phyloP scores from a whole-genome alignment of 2,888 invertebrate genomes.

The Plebejus argus region DNA sequence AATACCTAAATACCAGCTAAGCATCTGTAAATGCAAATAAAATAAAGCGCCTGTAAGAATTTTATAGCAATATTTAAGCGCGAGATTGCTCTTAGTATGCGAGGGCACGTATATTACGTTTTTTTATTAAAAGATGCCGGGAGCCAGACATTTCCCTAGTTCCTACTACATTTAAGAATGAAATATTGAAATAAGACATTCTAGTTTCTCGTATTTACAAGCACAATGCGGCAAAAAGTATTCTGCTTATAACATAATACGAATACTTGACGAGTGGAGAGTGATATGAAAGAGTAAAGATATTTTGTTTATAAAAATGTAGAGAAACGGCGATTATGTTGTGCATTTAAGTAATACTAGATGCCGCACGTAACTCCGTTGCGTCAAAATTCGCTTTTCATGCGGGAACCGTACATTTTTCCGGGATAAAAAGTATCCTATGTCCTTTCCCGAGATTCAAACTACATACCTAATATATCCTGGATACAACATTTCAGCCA shows the following conservation, averaged over 20 bases:
- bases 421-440: too few relatives aligned
- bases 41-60: conserved; percentile 9
- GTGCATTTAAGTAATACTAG: too few relatives aligned
- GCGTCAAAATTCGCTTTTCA: too few relatives aligned
- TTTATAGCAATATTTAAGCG: conserved; percentile 21
- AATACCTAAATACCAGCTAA: neutral
- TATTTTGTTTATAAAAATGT: neutral
- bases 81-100: conserved; percentile 12
- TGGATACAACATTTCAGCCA: too few relatives aligned
- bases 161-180: neutral
- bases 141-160: neutral
- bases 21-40: neutral
- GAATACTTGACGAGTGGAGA: neutral
- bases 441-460: too few relatives aligned
- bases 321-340: neutral
- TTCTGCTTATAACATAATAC: neutral
- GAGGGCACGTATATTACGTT: neutral
- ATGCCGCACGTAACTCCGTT: too few relatives aligned
- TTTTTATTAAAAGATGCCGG: conserved; percentile 23
- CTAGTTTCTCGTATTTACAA: conserved; percentile 12
- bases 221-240: conserved; percentile 1
- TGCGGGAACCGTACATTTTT: too few relatives aligned
- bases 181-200: conserved; percentile 12
- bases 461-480: too few relatives aligned
- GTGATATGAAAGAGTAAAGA: neutral